A percentile compares a stretch with the other conserved stretches of the same genome.
Conservation (phyloP, 2,797 vertebrate genomes). For the Poeciliopsis turneri region DNA sequence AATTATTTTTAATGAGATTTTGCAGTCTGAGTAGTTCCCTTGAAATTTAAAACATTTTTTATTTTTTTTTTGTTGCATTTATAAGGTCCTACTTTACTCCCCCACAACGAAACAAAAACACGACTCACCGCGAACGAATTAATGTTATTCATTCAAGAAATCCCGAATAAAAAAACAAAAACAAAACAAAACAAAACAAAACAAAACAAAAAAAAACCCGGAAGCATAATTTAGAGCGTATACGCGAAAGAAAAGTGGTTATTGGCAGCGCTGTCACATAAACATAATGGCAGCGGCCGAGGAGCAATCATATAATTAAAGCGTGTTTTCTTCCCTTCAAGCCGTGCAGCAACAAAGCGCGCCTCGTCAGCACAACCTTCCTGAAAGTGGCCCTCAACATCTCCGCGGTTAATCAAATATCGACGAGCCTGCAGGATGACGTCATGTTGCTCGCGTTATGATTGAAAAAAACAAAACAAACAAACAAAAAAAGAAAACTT, state of each 20-base stretch:
- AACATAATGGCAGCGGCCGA: constrained; percentile 72
- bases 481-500: constrained; percentile 8
- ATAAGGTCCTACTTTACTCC: not conserved
- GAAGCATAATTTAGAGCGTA: constrained; percentile 29
- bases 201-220: no score
- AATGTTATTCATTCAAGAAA: constrained; percentile 29
- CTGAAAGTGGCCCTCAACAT: constrained; percentile 81
- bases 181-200: no score
- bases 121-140: not conserved
- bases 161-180: constrained; percentile 25
- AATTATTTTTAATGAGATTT: not conserved
- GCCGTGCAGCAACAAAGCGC: constrained; percentile 61
- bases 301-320: constrained; percentile 69
- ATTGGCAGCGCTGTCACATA: constrained; percentile 71
- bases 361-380: constrained; percentile 85
- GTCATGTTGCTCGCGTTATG: constrained; percentile 81
- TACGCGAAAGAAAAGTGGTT: constrained; percentile 52
- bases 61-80: not conserved
- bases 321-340: constrained; percentile 60
- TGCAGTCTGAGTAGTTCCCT: not conserved
- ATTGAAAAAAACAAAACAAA: constrained; percentile 27
- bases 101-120: not conserved
- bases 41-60: not conserved
- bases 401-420: constrained; percentile 88
- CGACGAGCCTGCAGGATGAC: constrained; percentile 94